Evolutionary conservation across 2,797 vertebrate species (phyloP), one percentile per base, ranked within the genome.

Genomic region (Phrynocephalus vlangalii): DNA sequence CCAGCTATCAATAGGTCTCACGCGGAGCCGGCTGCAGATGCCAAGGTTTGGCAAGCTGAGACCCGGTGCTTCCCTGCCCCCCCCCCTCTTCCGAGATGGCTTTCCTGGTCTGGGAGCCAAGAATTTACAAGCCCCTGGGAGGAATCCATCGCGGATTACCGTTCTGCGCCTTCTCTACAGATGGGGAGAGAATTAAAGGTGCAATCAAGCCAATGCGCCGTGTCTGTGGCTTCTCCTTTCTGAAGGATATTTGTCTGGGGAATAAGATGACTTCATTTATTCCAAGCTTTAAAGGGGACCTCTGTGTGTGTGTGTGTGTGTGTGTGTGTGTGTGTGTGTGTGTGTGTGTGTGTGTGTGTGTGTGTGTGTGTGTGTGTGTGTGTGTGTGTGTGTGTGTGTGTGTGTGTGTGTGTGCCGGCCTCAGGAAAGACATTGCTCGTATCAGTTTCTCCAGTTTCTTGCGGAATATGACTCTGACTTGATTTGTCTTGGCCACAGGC

Each of bases 11-110:
- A 15, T 70, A 70, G 20, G 72, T 88, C 80, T 71, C 82, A 78
- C 80, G 90, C 52, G 30, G 71, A 77, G 86, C 78, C 38, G 60
- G 22, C 24, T 13, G 44, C 33, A 87, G 83, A 72, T 86, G 50
- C 38, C 85, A 92, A n/a, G 81, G 20, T 33, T 70, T 83, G 24
- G 15, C 0, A 24, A 84, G 70, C 52, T 60, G 73, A 48, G 81
- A 79, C 15, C 18, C 18, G 20, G 60, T 18, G 13, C 15, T 63
- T 63, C 18, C 60, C 60, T 2, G 15, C 3, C 60, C 18, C 60
- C 56, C 5, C 9, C 44, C 77, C 5, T 6, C 52, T 86, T 79
- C 48, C 80, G 86, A 79, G 70, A 81, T 83, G 79, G 48, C 20
- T 82, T 87, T 70, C 38, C 7, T 13, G 71, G 28, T 18, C 75